phyloP scores from a whole-genome alignment of 1,140 invertebrate species.

The Meteorus sp. region DNA sequence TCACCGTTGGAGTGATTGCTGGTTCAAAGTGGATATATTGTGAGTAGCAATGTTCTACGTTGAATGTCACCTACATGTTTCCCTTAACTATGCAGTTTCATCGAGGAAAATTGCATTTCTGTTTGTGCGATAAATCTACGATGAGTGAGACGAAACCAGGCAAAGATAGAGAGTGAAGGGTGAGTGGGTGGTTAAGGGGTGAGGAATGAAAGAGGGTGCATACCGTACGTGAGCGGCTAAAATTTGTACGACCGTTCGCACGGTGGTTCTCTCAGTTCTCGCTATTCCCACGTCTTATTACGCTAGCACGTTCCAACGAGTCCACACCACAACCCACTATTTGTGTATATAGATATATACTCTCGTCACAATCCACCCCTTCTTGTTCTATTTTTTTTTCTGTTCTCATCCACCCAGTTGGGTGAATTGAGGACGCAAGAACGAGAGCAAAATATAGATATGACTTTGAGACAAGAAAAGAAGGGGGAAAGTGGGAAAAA shows the following conservation, averaged over 20 bases:
- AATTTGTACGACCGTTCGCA: conserved; percentile 16
- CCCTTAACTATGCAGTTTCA: conserved; percentile 29
- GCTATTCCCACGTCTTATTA: conserved; percentile 10
- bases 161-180: too few species aligned
- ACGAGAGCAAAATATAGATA: conserved; percentile 10
- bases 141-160: too few species aligned
- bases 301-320: not conserved
- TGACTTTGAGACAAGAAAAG: not conserved
- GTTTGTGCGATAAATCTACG: conserved; percentile 29
- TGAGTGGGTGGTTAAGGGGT: too few species aligned
- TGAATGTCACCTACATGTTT: conserved; percentile 13
- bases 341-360: not conserved
- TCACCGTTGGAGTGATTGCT: too few species aligned
- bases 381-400: too few species aligned
- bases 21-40: not conserved
- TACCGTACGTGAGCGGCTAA: conserved; percentile 20
- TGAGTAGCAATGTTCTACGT: not conserved
- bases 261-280: conserved; percentile 11
- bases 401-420: not conserved
- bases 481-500: not conserved
- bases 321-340: not conserved
- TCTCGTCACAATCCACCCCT: too few species aligned
- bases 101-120: conserved; percentile 30
- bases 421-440: conserved; percentile 3
- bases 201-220: too few species aligned